Percentiles rank a stretch among this genome's conserved stretches.
Evolutionary conservation across 1,140 invertebrate genomes (phyloP).

Genomic region (Tachypleus tridentatus): DNA sequence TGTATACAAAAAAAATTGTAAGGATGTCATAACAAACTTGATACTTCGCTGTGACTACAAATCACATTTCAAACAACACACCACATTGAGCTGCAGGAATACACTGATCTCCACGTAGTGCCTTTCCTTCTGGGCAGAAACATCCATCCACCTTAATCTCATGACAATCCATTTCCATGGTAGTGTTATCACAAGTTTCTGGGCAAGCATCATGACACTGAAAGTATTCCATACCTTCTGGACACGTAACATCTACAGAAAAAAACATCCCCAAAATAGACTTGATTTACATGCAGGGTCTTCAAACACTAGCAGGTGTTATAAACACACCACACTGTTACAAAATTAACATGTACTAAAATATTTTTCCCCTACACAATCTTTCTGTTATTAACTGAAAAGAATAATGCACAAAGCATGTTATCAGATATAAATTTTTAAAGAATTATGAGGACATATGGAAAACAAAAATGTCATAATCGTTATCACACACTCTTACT

Average conservation of each 20-base stretch:
- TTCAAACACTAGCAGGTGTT: background rate
- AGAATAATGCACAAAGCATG: no score
- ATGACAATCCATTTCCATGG: conserved; percentile 28
- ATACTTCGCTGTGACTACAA: no score
- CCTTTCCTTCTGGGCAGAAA: conserved; percentile 58
- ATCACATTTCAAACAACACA: conserved; percentile 4
- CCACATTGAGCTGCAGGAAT: conserved; percentile 43
- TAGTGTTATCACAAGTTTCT: conserved; percentile 49
- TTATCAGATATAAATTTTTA: no score
- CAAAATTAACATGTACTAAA: no score
- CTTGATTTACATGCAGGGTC: background rate
- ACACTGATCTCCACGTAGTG: conserved; percentile 47
- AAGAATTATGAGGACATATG: no score
- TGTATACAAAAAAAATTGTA: no score
- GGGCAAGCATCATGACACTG: conserved; percentile 52
- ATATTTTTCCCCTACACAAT: no score
- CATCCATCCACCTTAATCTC: conserved; percentile 53
- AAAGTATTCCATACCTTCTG: conserved; percentile 47
- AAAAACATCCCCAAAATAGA: conserved; percentile 1
- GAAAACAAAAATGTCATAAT: no score
- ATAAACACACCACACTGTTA: background rate
- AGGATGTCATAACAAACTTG: no score
- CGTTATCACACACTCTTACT: no score
- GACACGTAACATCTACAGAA: conserved; percentile 26
- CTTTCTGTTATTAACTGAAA: no score